Evolutionary conservation across 1,140 invertebrate genomes (phyloP), one percentile per base, ranked within the genome.

Genomic region (Elymnias hypermnestra): DNA sequence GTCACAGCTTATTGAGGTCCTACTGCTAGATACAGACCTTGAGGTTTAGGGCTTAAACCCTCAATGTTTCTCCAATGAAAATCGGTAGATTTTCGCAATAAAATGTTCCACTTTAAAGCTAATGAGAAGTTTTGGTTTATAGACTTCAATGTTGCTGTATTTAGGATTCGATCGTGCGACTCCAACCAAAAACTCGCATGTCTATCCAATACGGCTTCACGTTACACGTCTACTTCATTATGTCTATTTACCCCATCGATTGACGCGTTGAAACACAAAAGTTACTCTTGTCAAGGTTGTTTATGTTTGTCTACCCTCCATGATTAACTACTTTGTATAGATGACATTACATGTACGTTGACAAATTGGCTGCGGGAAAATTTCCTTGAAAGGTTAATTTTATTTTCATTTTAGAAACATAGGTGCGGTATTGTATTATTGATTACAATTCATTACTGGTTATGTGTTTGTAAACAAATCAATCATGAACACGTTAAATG

Each of bases 261-360:
- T 55, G 55, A 35, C 38, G 35, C 39, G 41, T 23, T 57, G 60
- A 57, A 62, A 58, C 48, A 48, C 45, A 60, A 74, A 65, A 63
- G 57, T 57, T 53, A 56, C 48, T 56, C 60, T 43, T 64, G 50
- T 43, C 68, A 67, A 65, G 59, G 61, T 54, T 48, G 38, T 38
- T 53, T 14, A 47, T 70, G 63, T 70, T 67, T 65, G 56, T 63
- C 49, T 52, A 47, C 37, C 35, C 49, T 58, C 65, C 42, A 72
- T 66, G 66, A 75, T 74, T 66, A 68, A 70, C 37, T 59, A 55
- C 46, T 46, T 44, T 51, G 36, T 53, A 41, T 59, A 57, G 50
- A 29, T 50, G 39, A 61, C 47, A 36, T 51, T 53, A 45, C 36
- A 28, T 22, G 36, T 56, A 51, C 45, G 38, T 54, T 65, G 63